Evolutionary conservation across 2,888 invertebrate genomes (phyloP).

Genomic region (Leistus spinibarbis): DNA sequence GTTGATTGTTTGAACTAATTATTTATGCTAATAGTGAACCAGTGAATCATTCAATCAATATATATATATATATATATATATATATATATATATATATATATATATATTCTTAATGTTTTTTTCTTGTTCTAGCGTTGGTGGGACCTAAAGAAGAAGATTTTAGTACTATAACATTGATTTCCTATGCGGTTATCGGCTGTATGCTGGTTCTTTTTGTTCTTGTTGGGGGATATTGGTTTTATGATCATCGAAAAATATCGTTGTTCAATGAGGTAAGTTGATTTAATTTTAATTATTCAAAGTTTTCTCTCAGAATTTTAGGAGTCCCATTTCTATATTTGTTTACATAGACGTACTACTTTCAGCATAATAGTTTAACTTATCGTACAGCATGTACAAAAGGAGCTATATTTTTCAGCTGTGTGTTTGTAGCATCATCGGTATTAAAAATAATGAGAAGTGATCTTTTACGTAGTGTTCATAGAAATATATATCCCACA

Average conservation of each 20-base stretch:
- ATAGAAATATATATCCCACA: background rate
- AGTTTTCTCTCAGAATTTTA: no score
- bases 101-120: background rate
- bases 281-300: no score
- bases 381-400: background rate
- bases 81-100: background rate
- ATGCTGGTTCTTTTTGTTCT: constrained; percentile 52
- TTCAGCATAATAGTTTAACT: no score
- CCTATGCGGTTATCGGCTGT: constrained; percentile 19
- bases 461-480: background rate
- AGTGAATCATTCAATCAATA: no score
- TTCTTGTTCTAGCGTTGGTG: background rate
- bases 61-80: background rate
- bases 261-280: constrained; percentile 68
- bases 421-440: background rate
- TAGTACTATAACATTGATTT: constrained; percentile 12
- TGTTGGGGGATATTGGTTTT: constrained; percentile 64
- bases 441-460: background rate
- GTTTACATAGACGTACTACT: no score
- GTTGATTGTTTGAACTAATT: no score
- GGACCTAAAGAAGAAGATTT: constrained; percentile 1
- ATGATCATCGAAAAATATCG: constrained; percentile 71
- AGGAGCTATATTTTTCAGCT: no score
- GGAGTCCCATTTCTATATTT: no score
- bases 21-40: no score